These are phyloP conservation scores for Takifugu bimaculatus DNA, from an alignment of 2,113 vertebrate genomes.

Conservation along the genomic window DNA sequence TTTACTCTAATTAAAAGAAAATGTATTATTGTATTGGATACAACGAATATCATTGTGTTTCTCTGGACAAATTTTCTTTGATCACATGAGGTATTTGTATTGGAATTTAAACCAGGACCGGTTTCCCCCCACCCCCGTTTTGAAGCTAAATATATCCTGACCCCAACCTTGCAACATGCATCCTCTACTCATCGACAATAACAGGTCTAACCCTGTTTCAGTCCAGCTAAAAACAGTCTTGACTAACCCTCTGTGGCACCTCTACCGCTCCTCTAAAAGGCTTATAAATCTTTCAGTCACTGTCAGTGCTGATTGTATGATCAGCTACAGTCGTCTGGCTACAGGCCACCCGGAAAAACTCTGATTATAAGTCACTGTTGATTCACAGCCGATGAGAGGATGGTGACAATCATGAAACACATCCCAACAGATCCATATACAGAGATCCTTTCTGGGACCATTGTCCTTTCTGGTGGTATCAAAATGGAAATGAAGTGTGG, in stretches of 20 bases:
- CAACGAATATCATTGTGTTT: neutral
- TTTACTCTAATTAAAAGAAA: no score
- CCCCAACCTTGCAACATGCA: conserved; percentile 28
- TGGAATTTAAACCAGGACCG: conserved; percentile 21
- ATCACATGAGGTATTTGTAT: conserved; percentile 17
- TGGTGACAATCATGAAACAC: neutral
- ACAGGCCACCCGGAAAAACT: neutral
- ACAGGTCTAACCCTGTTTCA: conserved; percentile 51
- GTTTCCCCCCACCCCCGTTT: conserved; percentile 26
- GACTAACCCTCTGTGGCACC: conserved; percentile 48
- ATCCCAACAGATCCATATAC: no score
- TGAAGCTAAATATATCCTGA: conserved; percentile 61
- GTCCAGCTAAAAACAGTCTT: conserved; percentile 58
- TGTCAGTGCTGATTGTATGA: conserved; percentile 21
- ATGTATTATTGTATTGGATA: no score
- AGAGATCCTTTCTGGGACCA: neutral
- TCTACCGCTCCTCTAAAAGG: conserved; percentile 32
- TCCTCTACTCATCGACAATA: conserved; percentile 43
- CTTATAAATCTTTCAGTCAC: conserved; percentile 28
- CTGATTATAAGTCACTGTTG: no score
- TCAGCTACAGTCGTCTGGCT: neutral
- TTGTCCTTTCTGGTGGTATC: neutral
- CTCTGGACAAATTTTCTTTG: neutral
- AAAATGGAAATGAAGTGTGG: no score
- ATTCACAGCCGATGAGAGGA: no score